These are phyloP conservation scores for Pseudomyrmex pallidus DNA, from an alignment of 1,140 invertebrate genomes.

Conservation along the genomic window DNA sequence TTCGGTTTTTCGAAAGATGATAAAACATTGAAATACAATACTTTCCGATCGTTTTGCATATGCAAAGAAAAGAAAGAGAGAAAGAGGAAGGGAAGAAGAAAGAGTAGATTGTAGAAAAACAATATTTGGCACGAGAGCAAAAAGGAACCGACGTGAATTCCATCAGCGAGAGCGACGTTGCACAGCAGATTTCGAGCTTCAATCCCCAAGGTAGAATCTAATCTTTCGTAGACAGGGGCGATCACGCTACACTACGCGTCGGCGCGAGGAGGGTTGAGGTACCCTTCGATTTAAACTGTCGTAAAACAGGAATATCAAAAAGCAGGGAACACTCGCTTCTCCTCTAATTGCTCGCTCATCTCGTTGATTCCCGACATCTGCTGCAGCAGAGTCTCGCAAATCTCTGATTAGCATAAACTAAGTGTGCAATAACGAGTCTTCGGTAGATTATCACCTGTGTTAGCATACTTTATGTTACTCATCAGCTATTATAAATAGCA, in stretches of 20 bases:
- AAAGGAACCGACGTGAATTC: conserved; percentile 27
- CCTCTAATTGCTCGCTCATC: conserved; percentile 41
- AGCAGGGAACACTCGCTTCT: conserved; percentile 3
- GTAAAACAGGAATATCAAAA: conserved; percentile 22
- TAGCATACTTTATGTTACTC: neutral
- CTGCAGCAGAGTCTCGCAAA: neutral
- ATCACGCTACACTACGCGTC: conserved; percentile 14
- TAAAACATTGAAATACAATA: neutral
- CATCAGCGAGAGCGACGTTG: conserved; percentile 14
- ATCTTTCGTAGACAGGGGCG: conserved; percentile 45
- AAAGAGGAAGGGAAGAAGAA: neutral
- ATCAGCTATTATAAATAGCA: neutral
- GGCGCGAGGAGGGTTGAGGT: neutral
- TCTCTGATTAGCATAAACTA: conserved; percentile 29
- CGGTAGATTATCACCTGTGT: conserved; percentile 14
- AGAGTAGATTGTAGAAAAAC: neutral
- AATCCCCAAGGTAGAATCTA: conserved; percentile 45
- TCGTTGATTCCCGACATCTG: conserved; percentile 16
- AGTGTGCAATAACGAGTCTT: conserved; percentile 5
- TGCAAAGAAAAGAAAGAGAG: neutral
- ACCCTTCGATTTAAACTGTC: conserved; percentile 48
- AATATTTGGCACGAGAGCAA: conserved; percentile 9
- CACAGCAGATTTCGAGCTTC: conserved; percentile 16
- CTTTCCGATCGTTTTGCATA: neutral
- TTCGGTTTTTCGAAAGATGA: neutral